Percentiles rank a stretch among this genome's conserved stretches.
Evolutionary conservation across 2,888 invertebrate species (phyloP).

Genomic region (Clostera curtula): DNA sequence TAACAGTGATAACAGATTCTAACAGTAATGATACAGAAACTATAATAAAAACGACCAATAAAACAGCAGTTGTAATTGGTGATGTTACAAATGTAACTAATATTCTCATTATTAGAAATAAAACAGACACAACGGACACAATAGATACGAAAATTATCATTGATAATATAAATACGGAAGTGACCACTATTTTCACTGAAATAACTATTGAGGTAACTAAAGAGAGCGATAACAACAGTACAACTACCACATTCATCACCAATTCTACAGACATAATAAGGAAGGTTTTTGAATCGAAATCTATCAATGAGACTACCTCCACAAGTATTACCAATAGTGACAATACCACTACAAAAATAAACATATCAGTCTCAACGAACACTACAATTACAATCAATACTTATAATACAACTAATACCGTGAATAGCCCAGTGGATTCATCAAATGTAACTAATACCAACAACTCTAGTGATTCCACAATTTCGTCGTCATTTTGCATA

Average conservation of each 20-base stretch:
- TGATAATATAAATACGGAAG: constrained; percentile 9
- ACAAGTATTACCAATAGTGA: constrained; percentile 6
- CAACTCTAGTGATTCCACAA: constrained; percentile 4
- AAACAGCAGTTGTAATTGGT: constrained; percentile 11
- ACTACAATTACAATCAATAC: constrained; percentile 6
- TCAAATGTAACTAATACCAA: neutral
- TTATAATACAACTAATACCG: constrained; percentile 9
- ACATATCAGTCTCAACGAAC: constrained; percentile 7
- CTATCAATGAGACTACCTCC: constrained; percentile 2
- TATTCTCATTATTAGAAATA: constrained; percentile 10
- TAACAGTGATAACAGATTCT: constrained; percentile 4
- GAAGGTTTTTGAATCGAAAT: constrained; percentile 14
- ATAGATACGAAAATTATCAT: constrained; percentile 9
- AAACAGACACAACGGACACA: constrained; percentile 11
- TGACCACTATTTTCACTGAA: constrained; percentile 12
- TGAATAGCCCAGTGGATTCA: neutral
- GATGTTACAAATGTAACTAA: constrained; percentile 15
- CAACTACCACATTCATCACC: constrained; percentile 6
- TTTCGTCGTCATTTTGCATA: constrained; percentile 2
- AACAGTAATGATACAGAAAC: constrained; percentile 10
- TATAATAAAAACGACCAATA: constrained; percentile 12
- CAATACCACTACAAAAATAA: constrained; percentile 7
- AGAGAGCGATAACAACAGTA: constrained; percentile 12
- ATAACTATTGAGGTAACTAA: constrained; percentile 12
- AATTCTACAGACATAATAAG: constrained; percentile 19